phyloP scores from a whole-genome alignment of 2,797 vertebrate species.

The Sebastes paucispinis region DNA sequence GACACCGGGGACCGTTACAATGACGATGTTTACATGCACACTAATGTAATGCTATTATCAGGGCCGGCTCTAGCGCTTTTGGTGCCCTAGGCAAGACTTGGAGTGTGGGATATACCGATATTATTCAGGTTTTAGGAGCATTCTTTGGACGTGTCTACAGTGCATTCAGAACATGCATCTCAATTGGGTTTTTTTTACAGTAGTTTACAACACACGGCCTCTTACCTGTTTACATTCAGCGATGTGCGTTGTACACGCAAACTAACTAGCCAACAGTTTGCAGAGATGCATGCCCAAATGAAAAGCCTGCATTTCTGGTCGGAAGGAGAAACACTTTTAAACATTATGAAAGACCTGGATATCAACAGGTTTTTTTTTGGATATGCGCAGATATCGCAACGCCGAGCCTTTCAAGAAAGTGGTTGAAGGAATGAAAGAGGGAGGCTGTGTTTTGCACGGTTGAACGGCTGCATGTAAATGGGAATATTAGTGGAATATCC shows the following conservation, averaged over 20 bases:
- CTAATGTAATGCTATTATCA: not conserved
- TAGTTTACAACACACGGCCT: no score
- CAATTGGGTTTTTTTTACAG: not conserved
- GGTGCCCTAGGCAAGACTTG: no score
- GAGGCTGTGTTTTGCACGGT: not conserved
- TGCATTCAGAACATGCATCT: not conserved
- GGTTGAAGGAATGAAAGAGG: not conserved
- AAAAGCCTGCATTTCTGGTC: no score
- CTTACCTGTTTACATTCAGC: no score
- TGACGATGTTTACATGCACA: not conserved
- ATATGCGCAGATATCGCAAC: not conserved
- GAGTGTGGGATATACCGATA: no score
- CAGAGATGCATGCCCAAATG: no score
- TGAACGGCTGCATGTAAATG: not conserved
- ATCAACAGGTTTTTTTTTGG: not conserved
- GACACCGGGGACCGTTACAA: conserved; percentile 46
- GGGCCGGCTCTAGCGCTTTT: no score
- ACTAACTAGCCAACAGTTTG: no score
- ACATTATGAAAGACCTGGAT: not conserved
- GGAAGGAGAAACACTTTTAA: not conserved
- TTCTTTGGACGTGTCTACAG: no score
- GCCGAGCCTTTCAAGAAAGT: not conserved
- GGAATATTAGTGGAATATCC: not conserved
- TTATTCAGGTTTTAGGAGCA: no score
- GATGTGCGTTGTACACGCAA: no score